Conservation (phyloP, 2,888 invertebrate genomes). For the Charanyca ferruginea region DNA sequence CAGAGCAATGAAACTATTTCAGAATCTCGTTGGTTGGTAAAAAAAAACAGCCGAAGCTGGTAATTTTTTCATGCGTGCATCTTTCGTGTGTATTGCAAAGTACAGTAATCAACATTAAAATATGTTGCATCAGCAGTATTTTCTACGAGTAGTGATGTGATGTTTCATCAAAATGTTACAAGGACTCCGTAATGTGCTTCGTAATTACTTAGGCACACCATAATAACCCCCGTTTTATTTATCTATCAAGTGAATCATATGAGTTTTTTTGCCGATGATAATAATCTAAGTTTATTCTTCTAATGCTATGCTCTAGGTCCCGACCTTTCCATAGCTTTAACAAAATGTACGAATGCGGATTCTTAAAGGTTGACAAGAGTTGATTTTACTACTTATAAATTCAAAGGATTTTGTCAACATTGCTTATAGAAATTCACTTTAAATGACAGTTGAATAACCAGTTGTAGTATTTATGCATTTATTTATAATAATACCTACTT, state of each 20-base stretch:
- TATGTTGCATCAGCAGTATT: slow-evolving; percentile 66
- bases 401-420: slow-evolving; percentile 4
- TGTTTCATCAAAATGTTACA: slow-evolving; percentile 79
- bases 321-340: slow-evolving; percentile 22
- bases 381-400: slow-evolving; percentile 3
- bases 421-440: slow-evolving; percentile 1
- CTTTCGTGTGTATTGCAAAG: slow-evolving; percentile 52
- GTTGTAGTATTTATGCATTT: slow-evolving; percentile 4
- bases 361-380: slow-evolving; percentile 11
- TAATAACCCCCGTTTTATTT: slow-evolving; percentile 67
- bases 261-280: slow-evolving; percentile 53
- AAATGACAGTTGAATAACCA: slow-evolving; percentile 29
- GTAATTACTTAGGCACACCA: slow-evolving; percentile 72
- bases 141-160: slow-evolving; percentile 64
- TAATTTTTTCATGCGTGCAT: slow-evolving; percentile 41
- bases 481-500: neutral
- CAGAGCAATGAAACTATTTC: slow-evolving; percentile 6
- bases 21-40: neutral
- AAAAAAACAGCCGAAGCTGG: slow-evolving; percentile 10
- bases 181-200: slow-evolving; percentile 74
- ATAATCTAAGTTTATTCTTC: slow-evolving; percentile 49
- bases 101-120: slow-evolving; percentile 64
- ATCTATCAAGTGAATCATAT: slow-evolving; percentile 65
- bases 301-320: slow-evolving; percentile 27
- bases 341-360: slow-evolving; percentile 3